Evolutionary conservation across 2,888 invertebrate genomes (phyloP).

Genomic region (Anthophora plumipes): DNA sequence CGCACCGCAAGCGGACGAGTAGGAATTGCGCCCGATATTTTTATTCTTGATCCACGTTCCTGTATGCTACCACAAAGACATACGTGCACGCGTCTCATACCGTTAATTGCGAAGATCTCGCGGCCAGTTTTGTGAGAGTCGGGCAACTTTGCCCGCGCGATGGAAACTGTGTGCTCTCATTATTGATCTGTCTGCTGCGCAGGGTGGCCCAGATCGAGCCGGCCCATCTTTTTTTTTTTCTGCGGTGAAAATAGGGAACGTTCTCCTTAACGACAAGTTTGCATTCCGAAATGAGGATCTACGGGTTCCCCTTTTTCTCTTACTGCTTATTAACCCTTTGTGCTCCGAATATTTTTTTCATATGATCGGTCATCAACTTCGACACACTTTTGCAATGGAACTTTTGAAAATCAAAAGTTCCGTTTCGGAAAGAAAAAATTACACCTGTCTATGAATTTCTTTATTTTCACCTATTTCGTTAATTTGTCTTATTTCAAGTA

Average conservation of each 20-base stretch:
- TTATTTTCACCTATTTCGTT: no score
- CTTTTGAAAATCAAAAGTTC: no score
- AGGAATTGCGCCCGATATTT: slow-evolving; percentile 23
- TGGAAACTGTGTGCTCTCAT: slow-evolving; percentile 17
- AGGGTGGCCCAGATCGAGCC: slow-evolving; percentile 21
- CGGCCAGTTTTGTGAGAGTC: slow-evolving; percentile 29
- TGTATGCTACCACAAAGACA: background rate
- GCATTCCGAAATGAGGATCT: background rate
- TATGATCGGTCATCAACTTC: no score
- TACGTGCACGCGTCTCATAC: background rate
- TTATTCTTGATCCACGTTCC: background rate
- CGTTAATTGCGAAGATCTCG: slow-evolving; percentile 31
- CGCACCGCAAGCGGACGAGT: slow-evolving; percentile 16
- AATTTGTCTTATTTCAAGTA: no score
- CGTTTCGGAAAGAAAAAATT: no score
- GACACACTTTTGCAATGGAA: no score
- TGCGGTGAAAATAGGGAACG: no score
- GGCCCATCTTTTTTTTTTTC: background rate
- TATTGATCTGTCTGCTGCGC: slow-evolving; percentile 38
- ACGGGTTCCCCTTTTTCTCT: no score
- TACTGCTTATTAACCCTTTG: no score
- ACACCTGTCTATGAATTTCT: no score
- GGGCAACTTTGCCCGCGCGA: slow-evolving; percentile 10
- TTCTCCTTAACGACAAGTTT: no score
- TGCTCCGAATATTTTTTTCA: no score